A percentile compares a stretch with the other conserved stretches of the same genome.
Conservation (phyloP, 1,140 invertebrate genomes). For the Anoplophora glabripennis region DNA sequence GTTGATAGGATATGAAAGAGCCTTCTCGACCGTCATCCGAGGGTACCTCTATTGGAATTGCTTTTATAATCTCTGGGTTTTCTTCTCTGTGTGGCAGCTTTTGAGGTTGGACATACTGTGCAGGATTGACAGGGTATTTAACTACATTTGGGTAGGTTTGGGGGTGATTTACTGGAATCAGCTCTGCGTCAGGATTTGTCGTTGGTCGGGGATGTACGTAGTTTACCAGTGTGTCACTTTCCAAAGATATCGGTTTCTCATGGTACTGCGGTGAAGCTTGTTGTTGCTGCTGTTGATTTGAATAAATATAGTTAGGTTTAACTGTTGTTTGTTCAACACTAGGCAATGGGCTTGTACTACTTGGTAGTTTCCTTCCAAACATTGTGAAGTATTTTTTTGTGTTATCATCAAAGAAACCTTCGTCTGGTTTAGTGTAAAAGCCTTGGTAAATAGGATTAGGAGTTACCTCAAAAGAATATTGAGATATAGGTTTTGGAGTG, state of each 20-base stretch:
- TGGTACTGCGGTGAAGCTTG: slow-evolving; percentile 35
- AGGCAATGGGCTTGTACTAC: slow-evolving; percentile 52
- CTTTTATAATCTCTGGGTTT: slow-evolving; percentile 27
- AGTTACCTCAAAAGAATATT: slow-evolving; percentile 52
- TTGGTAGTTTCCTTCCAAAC: slow-evolving; percentile 67
- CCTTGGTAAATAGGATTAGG: slow-evolving; percentile 61
- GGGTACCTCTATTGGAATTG: slow-evolving; percentile 33
- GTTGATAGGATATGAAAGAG: slow-evolving; percentile 63
- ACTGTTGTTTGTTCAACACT: slow-evolving; percentile 15
- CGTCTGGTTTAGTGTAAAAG: slow-evolving; percentile 71
- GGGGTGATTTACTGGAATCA: slow-evolving; percentile 29
- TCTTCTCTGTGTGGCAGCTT: not conserved
- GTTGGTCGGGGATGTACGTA: slow-evolving; percentile 57
- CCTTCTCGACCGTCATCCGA: slow-evolving; percentile 53
- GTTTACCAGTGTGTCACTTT: slow-evolving; percentile 62
- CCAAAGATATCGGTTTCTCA: slow-evolving; percentile 51
- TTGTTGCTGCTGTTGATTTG: slow-evolving; percentile 16
- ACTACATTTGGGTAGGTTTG: slow-evolving; percentile 22
- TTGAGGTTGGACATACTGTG: slow-evolving; percentile 14
- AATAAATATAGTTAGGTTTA: not conserved
- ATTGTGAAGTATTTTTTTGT: slow-evolving; percentile 74
- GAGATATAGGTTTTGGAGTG: slow-evolving; percentile 30
- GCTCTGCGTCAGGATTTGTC: slow-evolving; percentile 66
- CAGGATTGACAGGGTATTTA: slow-evolving; percentile 20
- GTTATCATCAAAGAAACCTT: slow-evolving; percentile 67